These are phyloP conservation scores for Smutsia temminckii DNA, from an alignment of 2,797 vertebrate species.

Conservation along the genomic window DNA sequence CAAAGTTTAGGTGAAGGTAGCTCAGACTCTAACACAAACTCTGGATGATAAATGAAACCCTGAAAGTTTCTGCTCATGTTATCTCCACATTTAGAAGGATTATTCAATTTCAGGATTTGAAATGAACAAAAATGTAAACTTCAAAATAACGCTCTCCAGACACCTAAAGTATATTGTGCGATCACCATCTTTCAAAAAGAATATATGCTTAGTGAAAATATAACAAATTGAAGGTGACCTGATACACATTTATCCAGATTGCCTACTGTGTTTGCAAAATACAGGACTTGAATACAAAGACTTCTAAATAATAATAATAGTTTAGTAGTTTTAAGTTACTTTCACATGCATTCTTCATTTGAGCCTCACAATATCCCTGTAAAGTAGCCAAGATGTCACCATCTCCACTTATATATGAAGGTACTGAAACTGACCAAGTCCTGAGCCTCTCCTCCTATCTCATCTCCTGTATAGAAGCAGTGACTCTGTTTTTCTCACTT, in stretches of 20 bases:
- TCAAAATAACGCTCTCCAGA: slow-evolving; percentile 8
- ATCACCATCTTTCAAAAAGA: slow-evolving; percentile 26
- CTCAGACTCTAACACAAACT: slow-evolving; percentile 38
- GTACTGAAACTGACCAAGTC: background rate
- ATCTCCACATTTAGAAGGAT: background rate
- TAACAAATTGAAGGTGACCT: background rate
- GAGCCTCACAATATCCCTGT: background rate
- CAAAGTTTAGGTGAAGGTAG: background rate
- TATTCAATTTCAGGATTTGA: slow-evolving; percentile 33
- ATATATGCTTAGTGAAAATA: background rate
- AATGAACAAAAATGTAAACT: slow-evolving; percentile 48
- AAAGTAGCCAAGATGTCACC: background rate
- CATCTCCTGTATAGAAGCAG: background rate
- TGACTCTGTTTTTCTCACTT: background rate
- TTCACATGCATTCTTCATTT: background rate
- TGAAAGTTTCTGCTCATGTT: slow-evolving; percentile 10
- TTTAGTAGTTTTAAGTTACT: background rate
- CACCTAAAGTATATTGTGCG: background rate
- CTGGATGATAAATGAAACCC: background rate
- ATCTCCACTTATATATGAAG: background rate
- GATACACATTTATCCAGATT: background rate
- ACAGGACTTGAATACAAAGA: background rate
- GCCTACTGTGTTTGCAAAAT: background rate
- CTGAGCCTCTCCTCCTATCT: background rate
- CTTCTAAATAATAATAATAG: background rate